These are phyloP conservation scores for Lasioglossum calceatum DNA, from an alignment of 2,888 invertebrate genomes.

Conservation along the genomic window DNA sequence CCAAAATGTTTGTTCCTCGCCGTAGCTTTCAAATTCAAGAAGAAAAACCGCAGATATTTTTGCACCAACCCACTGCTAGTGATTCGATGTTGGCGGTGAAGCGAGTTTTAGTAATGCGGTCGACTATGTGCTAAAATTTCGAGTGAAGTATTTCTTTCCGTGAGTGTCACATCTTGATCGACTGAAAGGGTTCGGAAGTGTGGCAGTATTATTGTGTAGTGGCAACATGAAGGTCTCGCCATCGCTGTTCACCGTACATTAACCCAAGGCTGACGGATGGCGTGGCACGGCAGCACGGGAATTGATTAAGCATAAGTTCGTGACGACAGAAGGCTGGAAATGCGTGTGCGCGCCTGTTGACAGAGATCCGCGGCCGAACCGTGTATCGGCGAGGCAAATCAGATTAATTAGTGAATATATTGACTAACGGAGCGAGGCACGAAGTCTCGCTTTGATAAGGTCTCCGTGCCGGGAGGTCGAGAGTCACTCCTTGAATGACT, in stretches of 20 bases:
- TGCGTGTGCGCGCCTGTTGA: constrained; percentile 61
- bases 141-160: not conserved
- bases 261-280: constrained; percentile 34
- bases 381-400: constrained; percentile 65
- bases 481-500: constrained; percentile 60
- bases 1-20: not conserved
- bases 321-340: constrained; percentile 63
- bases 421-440: constrained; percentile 65
- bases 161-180: not conserved
- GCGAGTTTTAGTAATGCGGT: not conserved
- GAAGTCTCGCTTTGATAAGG: constrained; percentile 71
- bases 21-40: not conserved
- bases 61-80: not conserved
- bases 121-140: not conserved
- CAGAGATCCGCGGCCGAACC: constrained; percentile 36
- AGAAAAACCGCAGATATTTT: not conserved
- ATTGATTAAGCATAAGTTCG: constrained; percentile 61
- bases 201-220: not conserved
- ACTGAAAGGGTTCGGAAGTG: not conserved
- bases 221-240: not conserved
- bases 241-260: constrained; percentile 14
- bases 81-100: not conserved
- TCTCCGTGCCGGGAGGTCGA: constrained; percentile 59
- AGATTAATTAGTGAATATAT: constrained; percentile 71
- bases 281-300: constrained; percentile 47